Base-by-base conservation (phyloP, 2,888 invertebrate genomes). In the Drosophila tanythrix region DNA sequence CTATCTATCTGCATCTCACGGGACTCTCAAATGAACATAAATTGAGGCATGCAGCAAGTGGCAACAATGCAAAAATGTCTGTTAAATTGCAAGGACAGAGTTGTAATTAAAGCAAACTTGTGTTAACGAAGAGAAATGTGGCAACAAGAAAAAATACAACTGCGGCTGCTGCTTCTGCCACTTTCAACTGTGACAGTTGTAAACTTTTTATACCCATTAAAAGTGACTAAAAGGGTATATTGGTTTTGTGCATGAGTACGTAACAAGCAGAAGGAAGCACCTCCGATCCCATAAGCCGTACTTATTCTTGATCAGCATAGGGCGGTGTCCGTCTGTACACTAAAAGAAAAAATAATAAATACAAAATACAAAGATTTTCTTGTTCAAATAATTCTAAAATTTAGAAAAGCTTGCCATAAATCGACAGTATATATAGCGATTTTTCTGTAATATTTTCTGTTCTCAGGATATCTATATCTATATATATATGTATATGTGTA, bases 91-190 rank as follows among this genome's bases (percentile, higher is more conserved):
- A 59, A 74, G 81, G 57, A 81, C 67, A 70, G 78, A 81, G 60
- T 81, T 76, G 90, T 90, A 87, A 87, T 87, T 87, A 87, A 87
- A 82, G 91, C 68, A 72, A 78, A 74, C 81, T 78, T 74, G 77
- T 67, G 69, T 74, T 82, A 90, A 90, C 90, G 83, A 89, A 89
- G 86, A 89, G 85, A 76, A 88, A 89, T 89, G 69, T 69, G 43
- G 48, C 60, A 71, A 70, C 78, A 74, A 73, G 68, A 70, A 74
- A 72, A 80, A 66, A 60, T 58, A 56, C 64, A 56, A 56, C 64
- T 62, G 52, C 62, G 63, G 52, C 73, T 72, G 65, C 62, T 59
- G 66, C 70, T 53, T 21, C 55, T 38, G 56, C 56, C 27, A 29
- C 18, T 59, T 21, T 61, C 61, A 56, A 60, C 65, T 66, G 60